Base-by-base conservation (phyloP, 2,888 invertebrate species). In the Alentia gelatinosa region DNA sequence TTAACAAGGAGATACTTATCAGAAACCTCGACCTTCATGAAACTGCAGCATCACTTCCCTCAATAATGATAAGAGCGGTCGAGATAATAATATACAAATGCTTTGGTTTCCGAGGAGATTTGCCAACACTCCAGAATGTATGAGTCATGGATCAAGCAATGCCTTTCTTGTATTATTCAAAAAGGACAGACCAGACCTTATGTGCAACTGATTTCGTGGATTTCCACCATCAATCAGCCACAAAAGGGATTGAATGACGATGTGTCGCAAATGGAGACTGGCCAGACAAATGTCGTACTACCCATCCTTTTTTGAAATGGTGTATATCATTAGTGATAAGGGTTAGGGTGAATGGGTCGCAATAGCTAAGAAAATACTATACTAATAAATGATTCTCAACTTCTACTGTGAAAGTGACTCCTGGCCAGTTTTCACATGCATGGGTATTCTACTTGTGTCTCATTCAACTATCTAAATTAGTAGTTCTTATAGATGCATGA, bases 351-450 rank as follows among this genome's bases (percentile, higher is more conserved):
- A n/a, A n/a, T 56, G 56, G 56, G 19, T 56, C 56, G 19, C 56
- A n/a, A 33, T 74, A 74, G 74, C 19, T 79, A 79, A 79, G 79
- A n/a, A 37, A 79, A 39, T 39, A 37, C n/a, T 79, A 35, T 79
- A 30, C 12, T 33, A 68, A 68, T 68, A 68, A 68, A 68, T 30
- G 12, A 12, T 68, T 68, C 68, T 68, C 68, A 68, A 68, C 30
- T 68, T 12, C 68, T 26, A 68, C n/a, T 30, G 68, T 39, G 35
- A 37, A 15, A 83, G 39, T 40, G 12, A 40, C 86, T 47, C 30
- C 86, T 86, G 86, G 86, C 86, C 86, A 86, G 86, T 86, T 86
- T 86, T 86, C 86, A 86, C 50, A 86, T 50, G 86, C 86, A 86
- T 86, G 86, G 50, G 47, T 50, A 47, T 42, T 19, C 9, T 39